These are phyloP conservation scores for Amyelois transitella DNA, from an alignment of 1,140 invertebrate genomes.

Conservation along the genomic window DNA sequence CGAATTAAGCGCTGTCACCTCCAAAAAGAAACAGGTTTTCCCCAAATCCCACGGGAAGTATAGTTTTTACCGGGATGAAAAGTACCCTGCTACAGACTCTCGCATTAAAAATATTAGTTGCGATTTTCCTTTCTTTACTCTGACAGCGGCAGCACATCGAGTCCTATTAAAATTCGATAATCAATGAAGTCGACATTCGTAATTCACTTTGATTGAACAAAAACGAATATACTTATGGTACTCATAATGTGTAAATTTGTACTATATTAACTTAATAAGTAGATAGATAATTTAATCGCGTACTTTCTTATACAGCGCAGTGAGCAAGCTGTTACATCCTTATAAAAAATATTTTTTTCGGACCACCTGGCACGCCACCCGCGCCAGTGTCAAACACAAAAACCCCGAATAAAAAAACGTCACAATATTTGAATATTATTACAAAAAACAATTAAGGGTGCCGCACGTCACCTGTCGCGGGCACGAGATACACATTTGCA, in stretches of 20 bases:
- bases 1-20: no score
- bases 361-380: slow-evolving; percentile 68
- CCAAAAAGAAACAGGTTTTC: no score
- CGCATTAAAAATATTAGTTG: no score
- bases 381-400: slow-evolving; percentile 49
- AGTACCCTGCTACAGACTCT: no score
- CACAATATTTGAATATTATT: slow-evolving; percentile 73
- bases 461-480: slow-evolving; percentile 67
- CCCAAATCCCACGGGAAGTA: no score
- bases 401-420: slow-evolving; percentile 56
- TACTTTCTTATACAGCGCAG: not conserved
- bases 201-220: no score
- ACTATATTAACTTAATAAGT: not conserved
- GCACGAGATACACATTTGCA: slow-evolving; percentile 69
- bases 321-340: slow-evolving; percentile 52
- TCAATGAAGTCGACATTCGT: no score
- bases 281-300: not conserved
- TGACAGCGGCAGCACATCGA: no score
- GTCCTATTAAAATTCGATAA: no score
- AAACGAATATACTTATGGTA: no score
- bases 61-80: no score
- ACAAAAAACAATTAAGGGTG: slow-evolving; percentile 72
- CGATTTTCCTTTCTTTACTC: no score
- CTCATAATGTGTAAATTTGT: not conserved
- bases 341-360: slow-evolving; percentile 47